These are phyloP conservation scores for honey bee (Apis mellifera) DNA, from an alignment of 1,140 invertebrate species.

Conservation along the genomic window Amel_HAv3.1 CM009936.2:8489001-8489500, in stretches of 20 bases:
- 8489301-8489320: too few species aligned
- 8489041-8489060: slow-evolving; percentile 73
- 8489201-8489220: neutral
- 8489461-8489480: neutral
- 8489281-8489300: too few species aligned
- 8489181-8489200: neutral
- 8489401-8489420: too few species aligned
- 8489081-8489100: slow-evolving; percentile 23
- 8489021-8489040: slow-evolving; percentile 63
- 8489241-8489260: neutral
- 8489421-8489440: too few species aligned
- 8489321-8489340: too few species aligned
- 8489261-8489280: neutral
- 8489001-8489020: slow-evolving; percentile 76
- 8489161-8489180: neutral
- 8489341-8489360: too few species aligned
- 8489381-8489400: too few species aligned
- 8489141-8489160: neutral
- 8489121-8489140: neutral
- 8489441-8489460: neutral
- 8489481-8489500: neutral
- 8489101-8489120: slow-evolving; percentile 22
- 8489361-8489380: too few species aligned
- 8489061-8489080: slow-evolving; percentile 44
- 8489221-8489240: neutral